Evolutionary conservation across 2,888 invertebrate species (phyloP).

Genomic region (Lepidochrysops patricia): DNA sequence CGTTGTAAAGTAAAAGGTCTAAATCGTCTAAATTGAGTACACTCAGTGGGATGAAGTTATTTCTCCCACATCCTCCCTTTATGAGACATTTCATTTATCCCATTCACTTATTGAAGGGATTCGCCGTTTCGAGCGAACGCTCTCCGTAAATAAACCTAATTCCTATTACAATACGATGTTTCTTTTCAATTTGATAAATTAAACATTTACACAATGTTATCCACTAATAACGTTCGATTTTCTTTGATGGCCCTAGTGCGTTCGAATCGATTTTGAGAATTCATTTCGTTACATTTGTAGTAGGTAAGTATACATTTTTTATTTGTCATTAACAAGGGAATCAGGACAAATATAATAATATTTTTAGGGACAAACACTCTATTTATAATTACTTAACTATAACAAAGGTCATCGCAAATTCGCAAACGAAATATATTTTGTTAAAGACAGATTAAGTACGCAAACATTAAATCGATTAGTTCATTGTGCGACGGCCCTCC

Average conservation of each 20-base stretch:
- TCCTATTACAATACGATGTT: constrained; percentile 60
- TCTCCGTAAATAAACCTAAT: constrained; percentile 62
- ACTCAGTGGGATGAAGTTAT: constrained; percentile 1
- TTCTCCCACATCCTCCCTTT: constrained; percentile 31
- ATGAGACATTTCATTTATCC: constrained; percentile 66
- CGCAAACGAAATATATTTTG: neutral
- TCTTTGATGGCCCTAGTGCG: neutral
- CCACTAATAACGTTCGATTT: neutral
- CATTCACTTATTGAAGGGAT: constrained; percentile 67
- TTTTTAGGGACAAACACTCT: too few relatives aligned
- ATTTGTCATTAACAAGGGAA: too few relatives aligned
- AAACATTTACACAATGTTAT: constrained; percentile 14
- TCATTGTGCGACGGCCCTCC: neutral
- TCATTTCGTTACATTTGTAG: too few relatives aligned
- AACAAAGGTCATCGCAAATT: neutral
- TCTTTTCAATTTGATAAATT: constrained; percentile 72
- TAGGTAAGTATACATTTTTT: too few relatives aligned
- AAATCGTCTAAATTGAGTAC: constrained; percentile 2
- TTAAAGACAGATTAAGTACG: neutral
- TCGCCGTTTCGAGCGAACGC: constrained; percentile 60
- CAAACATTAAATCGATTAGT: neutral
- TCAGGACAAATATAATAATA: too few relatives aligned
- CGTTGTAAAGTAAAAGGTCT: neutral
- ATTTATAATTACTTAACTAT: too few relatives aligned
- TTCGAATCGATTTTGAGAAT: too few relatives aligned